phyloP scores from a whole-genome alignment of 2,888 invertebrate species.

The Lamproptera curius region DNA sequence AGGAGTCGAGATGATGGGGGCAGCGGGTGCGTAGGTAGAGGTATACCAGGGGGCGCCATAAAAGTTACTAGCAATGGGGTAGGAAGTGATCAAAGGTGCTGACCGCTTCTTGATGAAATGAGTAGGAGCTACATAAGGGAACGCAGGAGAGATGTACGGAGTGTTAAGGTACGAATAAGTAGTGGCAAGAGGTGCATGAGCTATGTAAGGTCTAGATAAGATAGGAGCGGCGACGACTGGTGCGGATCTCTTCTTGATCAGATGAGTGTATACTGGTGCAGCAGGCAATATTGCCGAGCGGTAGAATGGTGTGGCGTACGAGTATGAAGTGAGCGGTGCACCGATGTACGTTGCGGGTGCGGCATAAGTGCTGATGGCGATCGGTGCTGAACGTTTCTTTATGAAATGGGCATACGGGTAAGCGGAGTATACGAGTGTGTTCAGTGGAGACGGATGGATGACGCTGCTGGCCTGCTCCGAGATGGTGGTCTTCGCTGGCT shows the following conservation, averaged over 20 bases:
- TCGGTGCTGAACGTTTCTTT: constrained; percentile 39
- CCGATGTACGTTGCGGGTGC: constrained; percentile 35
- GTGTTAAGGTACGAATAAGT: constrained; percentile 34
- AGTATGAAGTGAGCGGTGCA: constrained; percentile 25
- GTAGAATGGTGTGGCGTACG: constrained; percentile 24
- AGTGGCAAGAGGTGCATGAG: constrained; percentile 40
- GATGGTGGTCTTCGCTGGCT: constrained; percentile 54
- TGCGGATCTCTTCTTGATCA: constrained; percentile 54
- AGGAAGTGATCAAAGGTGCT: constrained; percentile 34
- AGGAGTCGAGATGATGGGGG: constrained; percentile 41
- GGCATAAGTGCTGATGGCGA: constrained; percentile 31
- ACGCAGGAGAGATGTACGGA: constrained; percentile 41
- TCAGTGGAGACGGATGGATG: constrained; percentile 56
- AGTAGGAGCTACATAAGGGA: constrained; percentile 40
- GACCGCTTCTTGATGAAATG: constrained; percentile 57
- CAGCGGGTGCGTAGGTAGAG: constrained; percentile 27
- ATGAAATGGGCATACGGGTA: constrained; percentile 47
- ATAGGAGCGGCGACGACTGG: constrained; percentile 27
- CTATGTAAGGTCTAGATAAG: constrained; percentile 36
- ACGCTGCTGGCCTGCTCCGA: constrained; percentile 61
- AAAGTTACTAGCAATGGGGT: constrained; percentile 42
- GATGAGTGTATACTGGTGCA: constrained; percentile 38
- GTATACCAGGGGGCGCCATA: constrained; percentile 22
- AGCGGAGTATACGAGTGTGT: constrained; percentile 37
- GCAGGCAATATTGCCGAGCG: constrained; percentile 29